A percentile compares a stretch with the other conserved stretches of the same genome.
Evolutionary conservation across 2,888 invertebrate genomes (phyloP).

Genomic region (Schizaphis graminum): DNA sequence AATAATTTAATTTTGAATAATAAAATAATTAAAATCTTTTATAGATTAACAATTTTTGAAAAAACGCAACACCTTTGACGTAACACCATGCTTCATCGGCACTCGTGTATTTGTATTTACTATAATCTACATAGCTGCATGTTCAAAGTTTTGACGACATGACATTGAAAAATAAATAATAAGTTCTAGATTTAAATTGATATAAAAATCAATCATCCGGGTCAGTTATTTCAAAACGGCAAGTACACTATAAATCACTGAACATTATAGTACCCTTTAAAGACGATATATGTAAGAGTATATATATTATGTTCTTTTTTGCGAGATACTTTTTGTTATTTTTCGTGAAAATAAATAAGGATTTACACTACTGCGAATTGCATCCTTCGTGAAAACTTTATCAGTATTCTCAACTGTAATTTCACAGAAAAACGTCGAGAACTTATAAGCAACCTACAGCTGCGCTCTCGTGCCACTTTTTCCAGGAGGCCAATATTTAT

Average conservation of each 20-base stretch:
- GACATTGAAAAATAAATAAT: not conserved
- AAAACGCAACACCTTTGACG: not conserved
- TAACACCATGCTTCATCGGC: not conserved
- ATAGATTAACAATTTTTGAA: not conserved
- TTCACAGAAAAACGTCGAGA: not conserved
- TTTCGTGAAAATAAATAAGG: not conserved
- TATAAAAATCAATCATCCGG: constrained; percentile 12
- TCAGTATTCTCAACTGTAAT: not conserved
- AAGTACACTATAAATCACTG: not conserved
- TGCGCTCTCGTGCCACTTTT: not conserved
- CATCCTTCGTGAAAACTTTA: not conserved
- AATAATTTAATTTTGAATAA: not conserved
- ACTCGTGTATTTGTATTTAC: not conserved
- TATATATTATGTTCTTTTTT: not conserved
- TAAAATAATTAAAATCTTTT: not conserved
- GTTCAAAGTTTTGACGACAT: not conserved
- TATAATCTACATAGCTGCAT: not conserved
- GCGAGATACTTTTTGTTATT: not conserved
- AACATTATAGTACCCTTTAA: not conserved
- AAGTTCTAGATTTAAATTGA: not conserved
- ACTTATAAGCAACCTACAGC: not conserved
- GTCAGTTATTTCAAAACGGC: not conserved
- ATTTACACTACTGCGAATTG: not conserved
- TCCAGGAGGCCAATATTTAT: not conserved
- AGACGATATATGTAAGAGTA: not conserved